Conservation (phyloP, 1,140 invertebrate genomes). For the Pantala flavescens region DNA sequence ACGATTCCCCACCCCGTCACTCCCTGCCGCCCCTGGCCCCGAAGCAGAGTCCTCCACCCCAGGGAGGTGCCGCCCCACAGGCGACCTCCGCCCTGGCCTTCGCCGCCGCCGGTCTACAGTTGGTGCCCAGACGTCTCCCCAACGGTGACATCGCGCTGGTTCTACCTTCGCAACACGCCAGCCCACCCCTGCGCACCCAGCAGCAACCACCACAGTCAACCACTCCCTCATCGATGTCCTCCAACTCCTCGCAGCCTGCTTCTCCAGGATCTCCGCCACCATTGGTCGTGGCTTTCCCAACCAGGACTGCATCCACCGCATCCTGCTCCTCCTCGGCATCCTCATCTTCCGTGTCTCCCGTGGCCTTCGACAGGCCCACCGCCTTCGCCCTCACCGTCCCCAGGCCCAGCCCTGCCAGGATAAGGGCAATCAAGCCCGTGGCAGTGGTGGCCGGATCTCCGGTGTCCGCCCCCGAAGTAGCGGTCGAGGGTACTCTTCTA, state of each 20-base stretch:
- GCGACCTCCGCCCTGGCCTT: constrained; percentile 28
- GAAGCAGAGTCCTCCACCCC: constrained; percentile 24
- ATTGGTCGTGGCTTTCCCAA: constrained; percentile 56
- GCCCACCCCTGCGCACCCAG: constrained; percentile 19
- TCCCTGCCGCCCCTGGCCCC: constrained; percentile 36
- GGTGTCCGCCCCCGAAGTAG: constrained; percentile 23
- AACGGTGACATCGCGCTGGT: constrained; percentile 51
- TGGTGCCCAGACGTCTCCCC: constrained; percentile 48
- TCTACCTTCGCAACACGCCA: constrained; percentile 33
- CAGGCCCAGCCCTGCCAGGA: constrained; percentile 33
- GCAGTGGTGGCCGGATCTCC: constrained; percentile 36
- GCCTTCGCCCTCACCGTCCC: constrained; percentile 29
- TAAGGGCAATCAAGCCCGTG: constrained; percentile 34
- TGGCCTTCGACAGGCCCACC: neutral
- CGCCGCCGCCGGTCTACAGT: constrained; percentile 38
- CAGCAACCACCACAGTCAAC: constrained; percentile 34
- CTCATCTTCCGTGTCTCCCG: constrained; percentile 28
- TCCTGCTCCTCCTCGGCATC: constrained; percentile 45
- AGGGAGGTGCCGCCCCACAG: constrained; percentile 35
- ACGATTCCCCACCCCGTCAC: constrained; percentile 22
- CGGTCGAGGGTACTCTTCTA: neutral
- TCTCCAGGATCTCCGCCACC: constrained; percentile 45
- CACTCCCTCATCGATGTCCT: constrained; percentile 32
- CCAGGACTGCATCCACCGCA: constrained; percentile 54
- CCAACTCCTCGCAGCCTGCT: constrained; percentile 15